Conservation (phyloP, 2,113 vertebrate genomes). For the Neopipo cinnamomea region DNA sequence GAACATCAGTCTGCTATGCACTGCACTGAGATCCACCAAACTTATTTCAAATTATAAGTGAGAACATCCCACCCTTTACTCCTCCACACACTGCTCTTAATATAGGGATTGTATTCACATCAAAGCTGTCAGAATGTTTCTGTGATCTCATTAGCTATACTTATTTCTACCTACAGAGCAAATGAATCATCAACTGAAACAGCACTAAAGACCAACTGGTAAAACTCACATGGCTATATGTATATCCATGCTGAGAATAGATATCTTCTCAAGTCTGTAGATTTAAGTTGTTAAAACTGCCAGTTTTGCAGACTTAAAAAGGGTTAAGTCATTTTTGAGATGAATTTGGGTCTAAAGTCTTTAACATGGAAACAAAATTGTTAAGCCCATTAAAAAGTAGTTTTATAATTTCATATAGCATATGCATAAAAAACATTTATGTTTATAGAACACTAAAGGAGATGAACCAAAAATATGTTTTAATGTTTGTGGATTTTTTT, state of each 20-base stretch:
- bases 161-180: constrained; percentile 64
- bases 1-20: constrained; percentile 21
- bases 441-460: not conserved
- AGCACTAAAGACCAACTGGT: constrained; percentile 32
- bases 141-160: constrained; percentile 65
- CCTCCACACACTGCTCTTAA: constrained; percentile 59
- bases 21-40: constrained; percentile 37
- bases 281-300: not conserved
- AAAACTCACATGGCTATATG: constrained; percentile 26
- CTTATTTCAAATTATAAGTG: constrained; percentile 53
- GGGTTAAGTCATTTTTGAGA: not conserved
- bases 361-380: not conserved
- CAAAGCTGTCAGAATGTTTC: constrained; percentile 65
- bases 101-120: constrained; percentile 63
- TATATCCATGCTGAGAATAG: not conserved
- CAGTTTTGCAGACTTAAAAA: not conserved
- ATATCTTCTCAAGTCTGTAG: not conserved
- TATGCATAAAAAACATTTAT: not conserved
- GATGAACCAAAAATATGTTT: not conserved
- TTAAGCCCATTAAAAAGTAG: not conserved
- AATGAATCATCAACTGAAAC: constrained; percentile 61
- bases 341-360: not conserved
- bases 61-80: constrained; percentile 46
- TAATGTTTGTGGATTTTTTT: not conserved
- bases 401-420: not conserved